A percentile compares a stretch with the other conserved stretches of the same genome.
Evolutionary conservation across 2,888 invertebrate species (phyloP).

Genomic region (Tetrapedia diversipes): DNA sequence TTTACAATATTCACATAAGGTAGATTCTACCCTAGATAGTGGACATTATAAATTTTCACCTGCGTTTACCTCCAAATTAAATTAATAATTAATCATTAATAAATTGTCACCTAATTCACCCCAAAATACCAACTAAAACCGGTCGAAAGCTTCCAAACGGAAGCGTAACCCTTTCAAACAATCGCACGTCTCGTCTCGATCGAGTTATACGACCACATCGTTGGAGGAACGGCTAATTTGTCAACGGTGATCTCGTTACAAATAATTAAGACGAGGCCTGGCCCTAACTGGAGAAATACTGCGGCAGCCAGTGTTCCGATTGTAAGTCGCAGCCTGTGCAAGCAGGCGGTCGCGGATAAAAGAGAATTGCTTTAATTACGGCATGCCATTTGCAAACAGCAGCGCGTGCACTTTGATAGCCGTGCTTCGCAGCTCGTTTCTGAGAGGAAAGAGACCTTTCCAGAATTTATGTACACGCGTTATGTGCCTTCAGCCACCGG

Average conservation of each 20-base stretch:
- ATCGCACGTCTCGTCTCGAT: constrained; percentile 3
- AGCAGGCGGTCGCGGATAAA: constrained; percentile 53
- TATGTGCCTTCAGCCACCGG: constrained; percentile 35
- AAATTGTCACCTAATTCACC: too few relatives aligned
- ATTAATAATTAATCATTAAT: too few relatives aligned
- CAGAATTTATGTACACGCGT: constrained; percentile 54
- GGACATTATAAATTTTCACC: too few relatives aligned
- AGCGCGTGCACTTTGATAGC: constrained; percentile 50
- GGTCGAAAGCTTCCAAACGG: too few relatives aligned
- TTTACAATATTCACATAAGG: too few relatives aligned
- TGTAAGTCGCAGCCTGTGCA: constrained; percentile 37
- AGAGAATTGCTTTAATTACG: constrained; percentile 60
- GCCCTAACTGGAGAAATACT: constrained; percentile 9
- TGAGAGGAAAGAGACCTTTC: constrained; percentile 39
- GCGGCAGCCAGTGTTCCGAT: constrained; percentile 1
- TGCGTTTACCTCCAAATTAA: too few relatives aligned
- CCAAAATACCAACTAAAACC: too few relatives aligned
- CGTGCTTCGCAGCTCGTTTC: constrained; percentile 57
- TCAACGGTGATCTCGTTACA: constrained; percentile 20
- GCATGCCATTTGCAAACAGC: constrained; percentile 55
- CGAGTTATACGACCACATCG: neutral
- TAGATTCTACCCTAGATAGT: too few relatives aligned
- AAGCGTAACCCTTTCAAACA: too few relatives aligned
- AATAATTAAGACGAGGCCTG: constrained; percentile 38
- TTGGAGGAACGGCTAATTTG: constrained; percentile 5